Percentiles rank a stretch among this genome's conserved stretches.
Conservation (phyloP, 2,888 invertebrate genomes). For the Blastobasis lacticolella region DNA sequence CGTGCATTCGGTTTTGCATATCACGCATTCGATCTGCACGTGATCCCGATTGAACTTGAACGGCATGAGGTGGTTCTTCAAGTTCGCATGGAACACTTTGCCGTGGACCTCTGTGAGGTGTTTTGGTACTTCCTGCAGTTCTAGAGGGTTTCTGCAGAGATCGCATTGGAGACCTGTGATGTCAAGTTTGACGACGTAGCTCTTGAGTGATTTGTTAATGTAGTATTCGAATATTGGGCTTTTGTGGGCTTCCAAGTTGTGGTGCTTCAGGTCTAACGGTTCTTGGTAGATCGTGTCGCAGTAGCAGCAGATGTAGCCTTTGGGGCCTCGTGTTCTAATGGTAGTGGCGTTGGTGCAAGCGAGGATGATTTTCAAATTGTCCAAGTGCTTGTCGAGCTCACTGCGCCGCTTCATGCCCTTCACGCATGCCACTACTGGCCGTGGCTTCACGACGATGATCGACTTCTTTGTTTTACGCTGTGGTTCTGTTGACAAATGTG, state of each 20-base stretch:
- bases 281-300: conserved; percentile 23
- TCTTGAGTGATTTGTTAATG: conserved; percentile 15
- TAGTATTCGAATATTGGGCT: conserved; percentile 12
- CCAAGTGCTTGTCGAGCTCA: conserved; percentile 15
- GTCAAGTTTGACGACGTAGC: conserved; percentile 38
- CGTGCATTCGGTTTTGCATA: conserved; percentile 32
- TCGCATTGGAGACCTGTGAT: conserved; percentile 38
- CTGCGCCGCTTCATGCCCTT: conserved; percentile 10
- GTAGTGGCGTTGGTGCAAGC: conserved; percentile 25
- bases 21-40: conserved; percentile 28
- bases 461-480: not conserved
- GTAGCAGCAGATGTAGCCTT: conserved; percentile 26
- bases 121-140: conserved; percentile 26
- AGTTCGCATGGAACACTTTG: conserved; percentile 27
- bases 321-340: conserved; percentile 20
- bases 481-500: not conserved
- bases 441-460: no score
- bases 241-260: conserved; percentile 24
- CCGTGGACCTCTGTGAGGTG: conserved; percentile 33
- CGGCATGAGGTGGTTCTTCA: conserved; percentile 43
- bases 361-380: conserved; percentile 19
- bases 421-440: not conserved
- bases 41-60: conserved; percentile 31
- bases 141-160: conserved; percentile 27
- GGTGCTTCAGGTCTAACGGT: conserved; percentile 26